A percentile compares a stretch with the other conserved stretches of the same genome.
Conservation (phyloP, 2,113 vertebrate genomes). For the Crotalus helleri region DNA sequence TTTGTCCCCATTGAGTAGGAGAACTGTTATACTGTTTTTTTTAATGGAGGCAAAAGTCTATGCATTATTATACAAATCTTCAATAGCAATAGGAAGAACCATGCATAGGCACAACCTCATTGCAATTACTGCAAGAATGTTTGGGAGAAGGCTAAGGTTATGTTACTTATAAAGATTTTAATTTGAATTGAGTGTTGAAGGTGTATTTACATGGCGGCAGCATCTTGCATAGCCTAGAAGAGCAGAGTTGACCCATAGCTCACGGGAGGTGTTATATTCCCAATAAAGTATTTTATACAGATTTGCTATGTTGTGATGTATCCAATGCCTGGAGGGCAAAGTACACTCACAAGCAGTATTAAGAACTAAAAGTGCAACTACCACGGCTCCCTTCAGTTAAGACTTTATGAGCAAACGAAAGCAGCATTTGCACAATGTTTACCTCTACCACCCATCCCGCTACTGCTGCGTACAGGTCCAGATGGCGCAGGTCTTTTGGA, state of each 20-base stretch:
- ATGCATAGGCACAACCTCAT: neutral
- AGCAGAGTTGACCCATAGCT: neutral
- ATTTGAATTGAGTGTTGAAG: neutral
- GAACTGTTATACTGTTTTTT: too few species aligned
- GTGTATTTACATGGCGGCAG: neutral
- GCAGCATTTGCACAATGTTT: conserved; percentile 29
- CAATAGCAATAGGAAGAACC: neutral
- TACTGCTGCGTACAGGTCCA: conserved; percentile 85
- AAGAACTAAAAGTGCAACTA: neutral
- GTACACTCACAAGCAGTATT: neutral
- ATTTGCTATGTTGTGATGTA: neutral
- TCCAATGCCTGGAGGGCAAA: neutral
- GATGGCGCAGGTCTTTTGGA: conserved; percentile 89
- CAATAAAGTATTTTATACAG: neutral
- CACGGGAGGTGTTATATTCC: too few species aligned
- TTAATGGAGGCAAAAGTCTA: neutral
- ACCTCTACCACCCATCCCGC: conserved; percentile 84
- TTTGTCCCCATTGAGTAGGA: neutral
- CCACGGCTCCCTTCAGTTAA: neutral
- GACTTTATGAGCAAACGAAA: neutral
- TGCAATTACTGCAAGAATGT: neutral
- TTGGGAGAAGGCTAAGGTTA: neutral
- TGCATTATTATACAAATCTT: neutral
- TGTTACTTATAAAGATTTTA: neutral
- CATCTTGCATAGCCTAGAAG: neutral